A percentile compares a stretch with the other conserved stretches of the same genome.
These are phyloP conservation scores for Zhuqinia jingwanae DNA, from an alignment of 2,888 invertebrate species.

Conservation along the genomic window DNA sequence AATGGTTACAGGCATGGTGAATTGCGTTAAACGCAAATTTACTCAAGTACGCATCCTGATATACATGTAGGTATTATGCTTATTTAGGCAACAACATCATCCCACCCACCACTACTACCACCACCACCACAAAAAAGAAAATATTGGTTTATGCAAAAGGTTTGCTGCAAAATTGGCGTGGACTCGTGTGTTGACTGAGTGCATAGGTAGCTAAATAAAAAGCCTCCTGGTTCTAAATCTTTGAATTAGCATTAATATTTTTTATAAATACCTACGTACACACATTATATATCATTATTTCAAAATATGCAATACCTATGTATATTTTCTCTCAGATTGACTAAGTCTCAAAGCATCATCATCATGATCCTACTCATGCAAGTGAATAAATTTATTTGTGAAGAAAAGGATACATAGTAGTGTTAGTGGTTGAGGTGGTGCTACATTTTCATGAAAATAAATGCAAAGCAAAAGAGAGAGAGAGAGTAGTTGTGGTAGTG, in stretches of 20 bases:
- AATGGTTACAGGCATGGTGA: too few species aligned
- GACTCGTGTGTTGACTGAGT: not conserved
- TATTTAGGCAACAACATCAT: not conserved
- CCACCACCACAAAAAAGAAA: constrained; percentile 18
- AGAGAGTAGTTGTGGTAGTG: not conserved
- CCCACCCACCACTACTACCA: not conserved
- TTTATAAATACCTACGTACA: not conserved
- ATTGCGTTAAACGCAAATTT: too few species aligned
- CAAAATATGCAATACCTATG: not conserved
- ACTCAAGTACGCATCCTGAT: too few species aligned
- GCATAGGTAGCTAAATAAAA: constrained; percentile 19
- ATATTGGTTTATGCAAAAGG: not conserved
- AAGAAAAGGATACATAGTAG: not conserved
- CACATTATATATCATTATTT: too few species aligned
- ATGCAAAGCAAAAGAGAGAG: not conserved
- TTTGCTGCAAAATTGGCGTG: constrained; percentile 5
- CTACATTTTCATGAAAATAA: constrained; percentile 26
- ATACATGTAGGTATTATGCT: too few species aligned
- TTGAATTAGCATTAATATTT: constrained; percentile 38
- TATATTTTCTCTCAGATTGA: not conserved
- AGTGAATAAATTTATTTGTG: constrained; percentile 36
- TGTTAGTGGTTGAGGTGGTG: too few species aligned
- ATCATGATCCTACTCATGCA: not conserved
- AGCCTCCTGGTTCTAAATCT: constrained; percentile 58
- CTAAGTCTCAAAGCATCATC: not conserved